Percentiles rank a stretch among this genome's conserved stretches.
These are phyloP conservation scores for Conus canariensis DNA, from an alignment of 2,888 invertebrate genomes.

Conservation along the genomic window DNA sequence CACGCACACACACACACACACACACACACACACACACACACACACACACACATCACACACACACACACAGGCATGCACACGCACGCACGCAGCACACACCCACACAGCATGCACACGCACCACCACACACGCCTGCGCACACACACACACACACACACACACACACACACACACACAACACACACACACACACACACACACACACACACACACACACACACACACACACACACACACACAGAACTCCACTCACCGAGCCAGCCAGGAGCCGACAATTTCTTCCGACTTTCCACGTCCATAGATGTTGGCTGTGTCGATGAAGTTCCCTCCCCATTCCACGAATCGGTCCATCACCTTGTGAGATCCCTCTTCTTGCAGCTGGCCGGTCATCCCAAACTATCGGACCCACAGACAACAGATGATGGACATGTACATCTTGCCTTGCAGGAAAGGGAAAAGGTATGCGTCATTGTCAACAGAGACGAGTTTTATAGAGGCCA, in stretches of 20 bases:
- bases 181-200: too few relatives aligned
- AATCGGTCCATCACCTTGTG: slow-evolving; percentile 68
- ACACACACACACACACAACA: not conserved
- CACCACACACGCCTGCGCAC: not conserved
- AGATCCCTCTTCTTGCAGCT: slow-evolving; percentile 55
- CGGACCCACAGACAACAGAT: not conserved
- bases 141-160: too few relatives aligned
- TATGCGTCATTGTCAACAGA: too few relatives aligned
- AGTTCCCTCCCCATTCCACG: slow-evolving; percentile 73
- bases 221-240: not conserved
- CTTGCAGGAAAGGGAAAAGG: not conserved
- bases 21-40: not conserved
- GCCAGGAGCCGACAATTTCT: slow-evolving; percentile 70
- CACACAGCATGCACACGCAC: not conserved
- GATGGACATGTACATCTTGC: not conserved
- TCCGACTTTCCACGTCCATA: slow-evolving; percentile 69
- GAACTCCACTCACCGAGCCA: not conserved
- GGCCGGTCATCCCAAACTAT: not conserved
- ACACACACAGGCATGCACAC: not conserved
- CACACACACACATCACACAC: not conserved
- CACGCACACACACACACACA: not conserved
- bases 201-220: too few relatives aligned
- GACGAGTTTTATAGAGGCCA: not conserved
- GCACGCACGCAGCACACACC: not conserved
- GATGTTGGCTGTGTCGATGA: slow-evolving; percentile 73